These are phyloP conservation scores for Marmota monax DNA, from an alignment of 2,113 vertebrate species.

Conservation along the genomic window DNA sequence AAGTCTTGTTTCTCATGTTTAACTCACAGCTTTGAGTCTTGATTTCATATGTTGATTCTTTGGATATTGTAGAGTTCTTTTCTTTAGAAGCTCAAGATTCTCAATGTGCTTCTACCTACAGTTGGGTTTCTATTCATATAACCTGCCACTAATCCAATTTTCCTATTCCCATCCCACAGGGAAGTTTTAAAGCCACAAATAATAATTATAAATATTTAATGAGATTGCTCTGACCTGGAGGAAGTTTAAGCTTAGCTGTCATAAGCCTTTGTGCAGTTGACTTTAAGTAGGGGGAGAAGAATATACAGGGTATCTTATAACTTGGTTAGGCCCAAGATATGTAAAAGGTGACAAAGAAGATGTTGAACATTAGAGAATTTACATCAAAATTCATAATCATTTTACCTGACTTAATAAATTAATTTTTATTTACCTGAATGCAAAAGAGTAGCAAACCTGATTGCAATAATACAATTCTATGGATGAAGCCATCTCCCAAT, in stretches of 20 bases:
- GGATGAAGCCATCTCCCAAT: neutral
- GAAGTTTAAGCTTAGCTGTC: neutral
- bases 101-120: neutral
- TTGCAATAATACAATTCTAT: neutral
- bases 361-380: neutral
- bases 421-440: conserved; percentile 16
- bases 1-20: neutral
- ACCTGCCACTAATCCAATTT: neutral
- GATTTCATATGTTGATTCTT: conserved; percentile 90
- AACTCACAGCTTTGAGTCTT: conserved; percentile 88
- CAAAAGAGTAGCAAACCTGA: neutral
- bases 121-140: neutral
- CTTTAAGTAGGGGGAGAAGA: neutral
- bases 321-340: neutral
- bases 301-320: neutral
- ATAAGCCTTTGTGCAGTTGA: neutral
- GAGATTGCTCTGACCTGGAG: neutral
- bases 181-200: neutral
- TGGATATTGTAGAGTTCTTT: conserved; percentile 89
- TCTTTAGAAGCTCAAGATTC: conserved; percentile 87
- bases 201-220: neutral
- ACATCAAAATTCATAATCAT: neutral
- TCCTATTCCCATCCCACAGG: neutral
- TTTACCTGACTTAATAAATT: conserved; percentile 15
- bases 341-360: neutral